These are phyloP conservation scores for Eupithecia pulchellata DNA, from an alignment of 2,888 invertebrate species.

Conservation along the genomic window DNA sequence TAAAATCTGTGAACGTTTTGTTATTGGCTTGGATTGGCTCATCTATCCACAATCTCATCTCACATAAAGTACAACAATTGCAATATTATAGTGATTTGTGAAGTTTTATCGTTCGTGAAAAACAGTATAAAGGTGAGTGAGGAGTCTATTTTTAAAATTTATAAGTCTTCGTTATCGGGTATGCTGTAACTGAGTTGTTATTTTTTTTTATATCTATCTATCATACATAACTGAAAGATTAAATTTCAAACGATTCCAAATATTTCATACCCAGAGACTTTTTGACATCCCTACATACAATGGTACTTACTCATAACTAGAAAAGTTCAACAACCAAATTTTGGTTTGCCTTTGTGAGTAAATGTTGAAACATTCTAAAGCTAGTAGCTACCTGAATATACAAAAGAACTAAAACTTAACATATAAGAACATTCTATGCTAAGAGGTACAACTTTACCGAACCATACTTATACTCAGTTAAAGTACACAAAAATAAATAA, in stretches of 20 bases:
- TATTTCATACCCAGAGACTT: background rate
- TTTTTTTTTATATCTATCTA: too few species aligned
- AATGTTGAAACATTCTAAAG: slow-evolving; percentile 13
- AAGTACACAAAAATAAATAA: background rate
- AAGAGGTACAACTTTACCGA: background rate
- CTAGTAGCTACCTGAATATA: background rate
- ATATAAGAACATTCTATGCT: background rate
- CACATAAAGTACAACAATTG: too few species aligned
- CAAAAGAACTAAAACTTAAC: slow-evolving; percentile 12
- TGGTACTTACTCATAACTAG: slow-evolving; percentile 15
- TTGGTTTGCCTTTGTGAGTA: slow-evolving; percentile 20
- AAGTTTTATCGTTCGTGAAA: too few species aligned
- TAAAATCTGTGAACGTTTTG: background rate
- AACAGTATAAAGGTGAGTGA: too few species aligned
- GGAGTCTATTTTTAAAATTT: too few species aligned
- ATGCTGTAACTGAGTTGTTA: too few species aligned
- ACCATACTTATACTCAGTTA: background rate
- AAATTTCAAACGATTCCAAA: background rate
- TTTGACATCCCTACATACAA: slow-evolving; percentile 1
- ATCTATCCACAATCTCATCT: too few species aligned
- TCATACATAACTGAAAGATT: background rate
- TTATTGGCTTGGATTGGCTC: too few species aligned
- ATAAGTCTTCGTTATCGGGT: too few species aligned
- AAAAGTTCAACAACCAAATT: slow-evolving; percentile 23
- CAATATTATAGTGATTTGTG: too few species aligned